phyloP scores from a whole-genome alignment of 2,113 vertebrate species.

The Vireo altiloquus region DNA sequence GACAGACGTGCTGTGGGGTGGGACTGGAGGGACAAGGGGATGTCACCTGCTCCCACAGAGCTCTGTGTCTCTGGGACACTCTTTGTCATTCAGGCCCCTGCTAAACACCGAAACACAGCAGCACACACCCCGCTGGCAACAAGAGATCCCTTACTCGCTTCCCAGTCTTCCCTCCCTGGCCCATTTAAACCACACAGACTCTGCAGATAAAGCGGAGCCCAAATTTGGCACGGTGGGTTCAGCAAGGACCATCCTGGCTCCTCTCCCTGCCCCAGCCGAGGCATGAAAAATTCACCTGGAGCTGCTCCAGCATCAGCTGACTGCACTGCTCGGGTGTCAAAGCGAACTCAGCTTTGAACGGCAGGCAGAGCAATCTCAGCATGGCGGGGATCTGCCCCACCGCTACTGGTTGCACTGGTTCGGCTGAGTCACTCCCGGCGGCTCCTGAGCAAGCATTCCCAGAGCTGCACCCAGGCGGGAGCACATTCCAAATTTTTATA shows the following conservation, averaged over 20 bases:
- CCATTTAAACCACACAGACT: background rate
- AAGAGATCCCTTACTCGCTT: background rate
- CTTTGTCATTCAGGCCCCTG: background rate
- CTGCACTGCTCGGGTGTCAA: rapidly evolving
- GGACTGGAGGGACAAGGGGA: too few species aligned
- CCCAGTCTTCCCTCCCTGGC: background rate
- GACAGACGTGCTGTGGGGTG: rapidly evolving
- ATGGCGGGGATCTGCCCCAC: background rate
- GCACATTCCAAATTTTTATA: too few species aligned
- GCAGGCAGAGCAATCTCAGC: background rate
- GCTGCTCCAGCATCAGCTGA: rapidly evolving
- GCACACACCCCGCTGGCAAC: rapidly evolving
- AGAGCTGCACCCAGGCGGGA: background rate
- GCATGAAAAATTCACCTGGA: background rate
- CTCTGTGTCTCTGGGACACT: background rate
- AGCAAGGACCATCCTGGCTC: background rate
- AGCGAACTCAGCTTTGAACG: background rate
- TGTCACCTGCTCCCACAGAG: background rate
- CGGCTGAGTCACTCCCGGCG: background rate
- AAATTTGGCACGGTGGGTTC: rapidly evolving
- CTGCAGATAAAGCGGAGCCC: background rate
- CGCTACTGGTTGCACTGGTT: background rate
- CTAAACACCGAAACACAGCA: background rate
- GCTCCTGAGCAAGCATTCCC: background rate
- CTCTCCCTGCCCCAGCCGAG: background rate